A percentile compares a stretch with the other conserved stretches of the same genome.
Evolutionary conservation across 2,888 invertebrate species (phyloP).

Genomic region (Sesia bembeciformis): DNA sequence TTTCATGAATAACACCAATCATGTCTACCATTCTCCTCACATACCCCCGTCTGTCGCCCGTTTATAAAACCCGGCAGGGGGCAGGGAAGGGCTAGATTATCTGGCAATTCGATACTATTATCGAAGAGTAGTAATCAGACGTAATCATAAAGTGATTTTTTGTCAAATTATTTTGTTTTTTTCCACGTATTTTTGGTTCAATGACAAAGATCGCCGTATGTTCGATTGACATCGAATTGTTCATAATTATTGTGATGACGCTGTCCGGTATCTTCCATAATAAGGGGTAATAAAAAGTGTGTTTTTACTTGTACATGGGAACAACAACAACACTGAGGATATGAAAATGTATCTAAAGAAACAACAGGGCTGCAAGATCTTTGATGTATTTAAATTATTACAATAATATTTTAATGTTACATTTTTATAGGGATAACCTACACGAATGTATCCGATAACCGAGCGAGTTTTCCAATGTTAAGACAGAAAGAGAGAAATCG

Average conservation of each 20-base stretch:
- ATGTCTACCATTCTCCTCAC: conserved; percentile 19
- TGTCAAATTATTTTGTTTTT: conserved; percentile 47
- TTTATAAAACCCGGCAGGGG: conserved; percentile 10
- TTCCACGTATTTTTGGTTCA: conserved; percentile 47
- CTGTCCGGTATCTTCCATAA: background rate
- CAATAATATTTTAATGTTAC: too few relatives aligned
- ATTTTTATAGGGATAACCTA: too few relatives aligned
- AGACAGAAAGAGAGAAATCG: too few relatives aligned
- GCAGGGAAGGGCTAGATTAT: conserved; percentile 25
- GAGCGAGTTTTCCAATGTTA: too few relatives aligned
- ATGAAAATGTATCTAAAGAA: too few relatives aligned
- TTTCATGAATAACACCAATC: conserved; percentile 24
- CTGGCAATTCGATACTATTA: conserved; percentile 40
- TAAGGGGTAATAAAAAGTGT: background rate
- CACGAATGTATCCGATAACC: too few relatives aligned
- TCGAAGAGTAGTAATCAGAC: conserved; percentile 61
- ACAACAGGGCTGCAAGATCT: too few relatives aligned
- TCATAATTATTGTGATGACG: conserved; percentile 28
- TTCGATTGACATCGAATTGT: conserved; percentile 62
- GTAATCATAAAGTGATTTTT: conserved; percentile 59
- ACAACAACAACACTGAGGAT: too few relatives aligned
- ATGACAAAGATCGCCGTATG: conserved; percentile 59
- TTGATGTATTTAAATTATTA: too few relatives aligned
- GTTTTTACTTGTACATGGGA: background rate
- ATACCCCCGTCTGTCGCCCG: conserved; percentile 16